Evolutionary conservation across 1,140 invertebrate species (phyloP).

Genomic region (Danaus plexippus): DNA sequence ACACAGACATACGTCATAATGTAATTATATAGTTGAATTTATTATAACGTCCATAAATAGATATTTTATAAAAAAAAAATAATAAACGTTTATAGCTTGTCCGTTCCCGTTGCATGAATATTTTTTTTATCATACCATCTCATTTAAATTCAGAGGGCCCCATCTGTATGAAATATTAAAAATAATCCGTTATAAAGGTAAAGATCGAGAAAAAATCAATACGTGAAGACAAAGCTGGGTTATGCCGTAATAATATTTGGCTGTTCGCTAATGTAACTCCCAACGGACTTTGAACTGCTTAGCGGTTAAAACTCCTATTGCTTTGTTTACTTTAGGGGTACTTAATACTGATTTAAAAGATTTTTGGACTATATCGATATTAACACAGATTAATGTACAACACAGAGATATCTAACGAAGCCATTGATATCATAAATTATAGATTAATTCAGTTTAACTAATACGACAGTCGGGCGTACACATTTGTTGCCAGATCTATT

Average conservation of each 20-base stretch:
- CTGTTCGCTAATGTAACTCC: conserved; percentile 59
- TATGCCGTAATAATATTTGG: conserved; percentile 66
- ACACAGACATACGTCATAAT: too few species aligned
- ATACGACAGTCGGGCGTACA: conserved; percentile 22
- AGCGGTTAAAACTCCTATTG: conserved; percentile 49
- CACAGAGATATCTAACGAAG: too few species aligned
- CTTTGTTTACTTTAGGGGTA: conserved; percentile 35
- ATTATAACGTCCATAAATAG: too few species aligned
- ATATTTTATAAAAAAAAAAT: too few species aligned
- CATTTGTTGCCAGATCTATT: conserved; percentile 57
- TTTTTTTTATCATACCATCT: too few species aligned
- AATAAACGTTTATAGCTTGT: too few species aligned
- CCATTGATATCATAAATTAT: conserved; percentile 11
- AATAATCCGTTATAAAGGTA: conserved; percentile 11
- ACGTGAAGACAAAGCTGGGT: conserved; percentile 18
- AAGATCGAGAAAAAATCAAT: conserved; percentile 12
- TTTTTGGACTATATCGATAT: too few species aligned
- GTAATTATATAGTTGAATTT: too few species aligned
- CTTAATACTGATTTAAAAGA: too few species aligned
- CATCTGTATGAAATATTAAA: neutral
- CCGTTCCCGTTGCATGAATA: too few species aligned
- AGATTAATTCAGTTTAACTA: conserved; percentile 20
- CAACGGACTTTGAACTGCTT: conserved; percentile 66
- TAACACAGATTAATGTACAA: too few species aligned
- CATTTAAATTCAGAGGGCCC: too few species aligned